Evolutionary conservation across 2,113 vertebrate species (phyloP), one percentile per base, ranked within the genome.

Genomic region (Elgaria multicarinata): DNA sequence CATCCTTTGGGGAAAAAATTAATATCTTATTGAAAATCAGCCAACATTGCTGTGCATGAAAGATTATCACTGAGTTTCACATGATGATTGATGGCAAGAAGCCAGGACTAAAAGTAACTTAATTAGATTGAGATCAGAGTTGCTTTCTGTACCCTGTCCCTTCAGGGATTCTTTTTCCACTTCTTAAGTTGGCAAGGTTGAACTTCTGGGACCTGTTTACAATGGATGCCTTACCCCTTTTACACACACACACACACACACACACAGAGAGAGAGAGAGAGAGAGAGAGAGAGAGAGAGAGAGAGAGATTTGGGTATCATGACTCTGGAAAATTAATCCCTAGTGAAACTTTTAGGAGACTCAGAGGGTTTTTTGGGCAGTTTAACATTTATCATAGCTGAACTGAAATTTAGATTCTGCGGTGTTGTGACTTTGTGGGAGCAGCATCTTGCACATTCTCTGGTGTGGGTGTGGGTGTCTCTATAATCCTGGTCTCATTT

Each of bases 51-150:
- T 62, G 16, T n/a, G 42, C 42, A 64, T 89, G 87, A 66, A 89
- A 83, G 80, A 83, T 89, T 55, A 89, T 66, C 13, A 26, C 81
- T 55, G 44, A 77, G 58, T 42, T 78, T 89, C 81, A 84, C 62
- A 55, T 84, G 88, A 78, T 75, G 62, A n/a, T 84, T 75, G 62
- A n/a, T 84, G 88, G 88, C 88, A 3, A 26, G 50, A 76, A 67
- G 88, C 88, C 88, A 84, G 58, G 44, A 24, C 72, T 89, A 83
- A 89, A 89, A 89, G 81, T 89, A 89, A 89, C 71, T 39, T 76
- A 36, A 20, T 78, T 62, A 89, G 88, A 84, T 55, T 66, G 62
- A 67, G 74, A 78, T 78, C 88, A 89, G 76, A 89, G 42, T 66
- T 46, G 71, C 55, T 89, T 46, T 84, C n/a, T 71, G 33, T 76